Evolutionary conservation across 1,140 invertebrate species (phyloP).

Genomic region (Helicoverpa armigera): DNA sequence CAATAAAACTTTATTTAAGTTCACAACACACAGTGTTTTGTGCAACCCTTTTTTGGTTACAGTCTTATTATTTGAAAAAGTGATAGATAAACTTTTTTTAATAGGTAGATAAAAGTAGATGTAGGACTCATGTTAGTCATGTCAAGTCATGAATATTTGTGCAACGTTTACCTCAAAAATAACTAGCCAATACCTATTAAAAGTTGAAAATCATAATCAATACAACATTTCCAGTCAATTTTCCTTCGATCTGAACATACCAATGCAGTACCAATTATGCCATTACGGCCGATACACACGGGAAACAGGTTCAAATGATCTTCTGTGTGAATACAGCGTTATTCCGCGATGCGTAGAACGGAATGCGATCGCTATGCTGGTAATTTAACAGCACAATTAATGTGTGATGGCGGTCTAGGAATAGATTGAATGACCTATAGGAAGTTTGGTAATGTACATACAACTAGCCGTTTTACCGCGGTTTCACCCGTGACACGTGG

Average conservation of each 20-base stretch:
- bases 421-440: background rate
- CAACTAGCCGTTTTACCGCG: no score
- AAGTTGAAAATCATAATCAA: background rate
- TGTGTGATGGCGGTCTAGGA: background rate
- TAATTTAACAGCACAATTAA: conserved; percentile 39
- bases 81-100: no score
- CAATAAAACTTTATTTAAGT: no score
- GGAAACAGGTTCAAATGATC: conserved; percentile 19
- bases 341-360: conserved; percentile 19
- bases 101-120: no score
- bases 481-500: no score
- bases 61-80: no score
- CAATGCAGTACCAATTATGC: conserved; percentile 7
- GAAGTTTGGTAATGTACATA: no score
- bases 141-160: no score
- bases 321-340: conserved; percentile 25
- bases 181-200: background rate
- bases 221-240: conserved; percentile 11
- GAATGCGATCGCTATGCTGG: conserved; percentile 22
- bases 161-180: background rate
- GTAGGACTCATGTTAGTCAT: no score
- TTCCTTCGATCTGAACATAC: conserved; percentile 16
- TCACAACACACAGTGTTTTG: no score
- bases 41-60: no score
- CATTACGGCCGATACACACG: conserved; percentile 24